Conservation (phyloP, 2,888 invertebrate species). For the Agonopterix heracliana region DNA sequence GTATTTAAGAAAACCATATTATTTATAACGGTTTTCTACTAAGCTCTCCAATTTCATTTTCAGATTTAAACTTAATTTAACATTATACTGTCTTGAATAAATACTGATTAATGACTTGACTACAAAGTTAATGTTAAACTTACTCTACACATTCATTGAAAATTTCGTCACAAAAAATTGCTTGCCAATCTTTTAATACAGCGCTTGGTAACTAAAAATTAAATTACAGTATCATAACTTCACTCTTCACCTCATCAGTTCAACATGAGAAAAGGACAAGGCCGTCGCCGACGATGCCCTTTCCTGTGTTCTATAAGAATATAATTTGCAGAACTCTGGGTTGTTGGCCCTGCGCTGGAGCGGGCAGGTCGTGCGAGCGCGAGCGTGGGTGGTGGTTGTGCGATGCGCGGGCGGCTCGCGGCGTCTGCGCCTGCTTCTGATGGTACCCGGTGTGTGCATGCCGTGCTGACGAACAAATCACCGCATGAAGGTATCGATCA, state of each 20-base stretch:
- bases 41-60: neutral
- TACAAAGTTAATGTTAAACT: constrained; percentile 19
- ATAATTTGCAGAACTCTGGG: constrained; percentile 69
- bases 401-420: constrained; percentile 28
- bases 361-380: constrained; percentile 57
- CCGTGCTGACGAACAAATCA: constrained; percentile 74
- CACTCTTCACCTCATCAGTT: constrained; percentile 9
- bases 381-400: constrained; percentile 40
- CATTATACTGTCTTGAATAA: constrained; percentile 20
- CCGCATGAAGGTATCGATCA: constrained; percentile 79
- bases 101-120: constrained; percentile 40
- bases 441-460: constrained; percentile 68
- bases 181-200: constrained; percentile 19
- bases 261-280: constrained; percentile 36
- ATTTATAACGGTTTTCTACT: neutral
- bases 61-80: neutral
- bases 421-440: constrained; percentile 49
- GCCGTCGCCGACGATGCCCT: constrained; percentile 36
- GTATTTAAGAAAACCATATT: neutral
- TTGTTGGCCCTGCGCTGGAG: constrained; percentile 34
- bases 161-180: constrained; percentile 16
- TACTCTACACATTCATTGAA: constrained; percentile 15
- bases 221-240: constrained; percentile 1
- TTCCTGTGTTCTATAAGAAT: constrained; percentile 62
- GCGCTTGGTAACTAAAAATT: constrained; percentile 51